Base-by-base conservation (phyloP, 2,113 vertebrate species). In the Chrysemys picta region DNA sequence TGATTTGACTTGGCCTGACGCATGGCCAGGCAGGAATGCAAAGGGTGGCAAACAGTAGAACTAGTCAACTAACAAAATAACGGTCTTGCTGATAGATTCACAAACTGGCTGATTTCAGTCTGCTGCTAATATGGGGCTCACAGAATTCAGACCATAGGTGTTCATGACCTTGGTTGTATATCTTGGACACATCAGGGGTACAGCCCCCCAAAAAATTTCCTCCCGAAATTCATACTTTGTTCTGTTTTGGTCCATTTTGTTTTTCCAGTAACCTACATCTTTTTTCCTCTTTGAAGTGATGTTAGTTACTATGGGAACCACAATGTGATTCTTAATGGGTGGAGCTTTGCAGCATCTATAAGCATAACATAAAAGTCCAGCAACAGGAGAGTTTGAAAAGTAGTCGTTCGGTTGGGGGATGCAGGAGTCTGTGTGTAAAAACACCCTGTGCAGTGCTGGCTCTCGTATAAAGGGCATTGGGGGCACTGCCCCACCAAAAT, bases 321-420 rank as follows among this genome's bases (percentile, higher is more conserved):
- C 65, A 29, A 85, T 50, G 76, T 87, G 65, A 17, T 65, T 47
- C 5, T 13, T 27, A 25, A 42, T 2, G 1, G 24, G 38, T 29
- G 38, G 45, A 91, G 47, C 50, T 29, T 52, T 45, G n/a, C 9
- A 14, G 19, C 25, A 47, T 17, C 38, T 54, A 59, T 59, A 59
- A 83, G 42, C 27, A 47, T 17, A 57, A 50, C 0, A 0, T 53
- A 6, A 17, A 12, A 12, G 14, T 56, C 54, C 72, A 13, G 25
- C 31, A 35, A 52, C 2, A n/a, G 57, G 69, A 82, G 6, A 47
- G 24, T 27, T 47, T 25, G 75, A 75, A 75, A 75, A 13, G 22
- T 52, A 75, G 29, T 14, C 52, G 80, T 75, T n/a, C 38, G 2
- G 76, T 54, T 75, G 76, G 62, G 47, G 75, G 72, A 53, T 59